Percentiles rank a stretch among this genome's conserved stretches.
phyloP scores from a whole-genome alignment of 2,113 vertebrate genomes.

The Pygoscelis antarcticus region DNA sequence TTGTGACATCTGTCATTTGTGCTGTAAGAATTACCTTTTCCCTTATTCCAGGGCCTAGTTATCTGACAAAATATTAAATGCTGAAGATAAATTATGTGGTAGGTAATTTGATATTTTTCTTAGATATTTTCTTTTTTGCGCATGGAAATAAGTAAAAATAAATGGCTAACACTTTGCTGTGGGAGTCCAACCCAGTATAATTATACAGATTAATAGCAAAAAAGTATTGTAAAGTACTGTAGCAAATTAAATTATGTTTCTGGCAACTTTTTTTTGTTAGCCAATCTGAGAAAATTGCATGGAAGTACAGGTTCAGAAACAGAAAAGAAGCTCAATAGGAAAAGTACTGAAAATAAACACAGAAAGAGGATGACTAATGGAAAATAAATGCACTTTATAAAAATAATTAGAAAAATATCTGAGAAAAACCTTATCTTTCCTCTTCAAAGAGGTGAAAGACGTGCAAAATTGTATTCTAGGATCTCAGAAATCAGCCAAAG shows the following conservation, averaged over 20 bases:
- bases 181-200: background rate
- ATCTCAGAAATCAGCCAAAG: background rate
- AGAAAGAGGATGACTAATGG: background rate
- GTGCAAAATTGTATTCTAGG: background rate
- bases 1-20: background rate
- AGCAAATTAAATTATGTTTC: background rate
- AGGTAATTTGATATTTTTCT: background rate
- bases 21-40: background rate
- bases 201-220: background rate
- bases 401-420: background rate
- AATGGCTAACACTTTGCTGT: background rate
- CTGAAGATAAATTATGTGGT: background rate
- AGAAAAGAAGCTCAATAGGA: background rate
- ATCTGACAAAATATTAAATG: background rate
- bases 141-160: background rate
- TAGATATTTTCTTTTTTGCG: background rate
- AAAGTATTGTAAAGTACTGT: background rate
- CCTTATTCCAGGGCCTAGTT: background rate
- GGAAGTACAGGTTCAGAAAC: background rate
- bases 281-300: background rate
- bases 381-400: background rate
- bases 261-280: background rate
- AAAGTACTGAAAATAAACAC: background rate
- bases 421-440: background rate
- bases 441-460: background rate